These are phyloP conservation scores for Sandelia bainsii DNA, from an alignment of 2,797 vertebrate genomes.

Conservation along the genomic window DNA sequence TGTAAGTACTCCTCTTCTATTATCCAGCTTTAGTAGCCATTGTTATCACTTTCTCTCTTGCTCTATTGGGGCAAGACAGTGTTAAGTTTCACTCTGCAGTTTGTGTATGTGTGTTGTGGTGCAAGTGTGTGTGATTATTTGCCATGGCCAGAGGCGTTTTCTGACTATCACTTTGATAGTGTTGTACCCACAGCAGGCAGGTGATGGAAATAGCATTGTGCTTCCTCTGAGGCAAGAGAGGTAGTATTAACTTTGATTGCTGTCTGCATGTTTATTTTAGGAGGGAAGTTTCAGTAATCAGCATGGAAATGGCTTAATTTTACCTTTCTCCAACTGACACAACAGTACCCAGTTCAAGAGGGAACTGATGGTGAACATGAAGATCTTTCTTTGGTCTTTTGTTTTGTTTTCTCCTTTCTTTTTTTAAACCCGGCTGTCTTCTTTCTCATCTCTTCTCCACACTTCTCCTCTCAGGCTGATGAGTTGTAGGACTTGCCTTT, in stretches of 20 bases:
- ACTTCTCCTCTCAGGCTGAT: slow-evolving; percentile 18
- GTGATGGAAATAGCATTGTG: slow-evolving; percentile 47
- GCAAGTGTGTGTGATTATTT: slow-evolving; percentile 42
- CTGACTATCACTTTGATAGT: slow-evolving; percentile 33
- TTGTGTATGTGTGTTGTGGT: neutral
- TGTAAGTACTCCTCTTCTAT: slow-evolving; percentile 73
- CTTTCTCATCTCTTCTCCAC: neutral
- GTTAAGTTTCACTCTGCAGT: slow-evolving; percentile 35
- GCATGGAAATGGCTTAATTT: slow-evolving; percentile 28
- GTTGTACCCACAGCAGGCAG: slow-evolving; percentile 28
- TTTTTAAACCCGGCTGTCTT: neutral
- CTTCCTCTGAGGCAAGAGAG: slow-evolving; percentile 20
- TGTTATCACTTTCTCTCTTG: slow-evolving; percentile 51
- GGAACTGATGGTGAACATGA: neutral
- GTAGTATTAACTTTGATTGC: slow-evolving; percentile 23
- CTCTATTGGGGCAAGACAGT: slow-evolving; percentile 32
- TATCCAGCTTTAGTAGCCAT: slow-evolving; percentile 47
- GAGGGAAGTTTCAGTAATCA: slow-evolving; percentile 26
- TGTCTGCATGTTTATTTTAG: slow-evolving; percentile 48
- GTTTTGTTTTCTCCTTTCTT: neutral
- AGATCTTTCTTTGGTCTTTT: slow-evolving; percentile 8
- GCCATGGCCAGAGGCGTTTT: slow-evolving; percentile 28
- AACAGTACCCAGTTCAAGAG: slow-evolving; percentile 6
- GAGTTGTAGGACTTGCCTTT: slow-evolving; percentile 48
- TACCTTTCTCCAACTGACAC: neutral